Evolutionary conservation across 2,113 vertebrate species (phyloP).

Genomic region (Mus pahari): DNA sequence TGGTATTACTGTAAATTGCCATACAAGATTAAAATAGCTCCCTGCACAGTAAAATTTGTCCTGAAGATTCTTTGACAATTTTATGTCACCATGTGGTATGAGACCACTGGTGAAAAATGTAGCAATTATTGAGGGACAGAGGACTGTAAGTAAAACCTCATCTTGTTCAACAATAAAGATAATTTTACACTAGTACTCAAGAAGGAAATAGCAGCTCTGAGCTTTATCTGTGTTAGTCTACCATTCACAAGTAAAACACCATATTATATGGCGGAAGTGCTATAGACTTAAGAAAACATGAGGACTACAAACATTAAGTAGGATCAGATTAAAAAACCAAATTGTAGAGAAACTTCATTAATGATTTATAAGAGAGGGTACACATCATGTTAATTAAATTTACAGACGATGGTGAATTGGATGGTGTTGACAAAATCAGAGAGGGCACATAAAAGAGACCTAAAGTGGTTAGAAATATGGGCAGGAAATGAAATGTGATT

Average conservation of each 20-base stretch:
- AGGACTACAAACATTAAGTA: constrained; percentile 67
- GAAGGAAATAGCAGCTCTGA: constrained; percentile 45
- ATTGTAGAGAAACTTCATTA: constrained; percentile 81
- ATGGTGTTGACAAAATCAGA: constrained; percentile 85
- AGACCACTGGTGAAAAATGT: constrained; percentile 24
- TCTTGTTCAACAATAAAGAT: constrained; percentile 45
- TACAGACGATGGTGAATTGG: constrained; percentile 82
- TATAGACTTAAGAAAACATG: constrained; percentile 64
- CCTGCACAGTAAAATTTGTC: constrained; percentile 48
- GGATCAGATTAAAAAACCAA: constrained; percentile 72
- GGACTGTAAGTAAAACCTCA: constrained; percentile 24
- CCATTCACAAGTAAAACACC: constrained; percentile 48
- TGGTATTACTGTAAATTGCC: constrained; percentile 25
- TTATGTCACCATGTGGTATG: not conserved
- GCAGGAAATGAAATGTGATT: constrained; percentile 83
- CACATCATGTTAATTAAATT: constrained; percentile 86
- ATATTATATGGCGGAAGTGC: constrained; percentile 47
- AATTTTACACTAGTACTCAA: constrained; percentile 44
- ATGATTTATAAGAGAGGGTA: constrained; percentile 80
- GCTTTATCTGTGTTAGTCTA: constrained; percentile 35
- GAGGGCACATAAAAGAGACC: constrained; percentile 82
- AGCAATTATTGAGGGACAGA: constrained; percentile 18
- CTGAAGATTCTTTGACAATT: constrained; percentile 9
- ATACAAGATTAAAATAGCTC: constrained; percentile 52
- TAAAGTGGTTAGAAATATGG: constrained; percentile 83